A percentile compares a stretch with the other conserved stretches of the same genome.
phyloP scores from a whole-genome alignment of 2,888 invertebrate genomes.

The Dione juno region DNA sequence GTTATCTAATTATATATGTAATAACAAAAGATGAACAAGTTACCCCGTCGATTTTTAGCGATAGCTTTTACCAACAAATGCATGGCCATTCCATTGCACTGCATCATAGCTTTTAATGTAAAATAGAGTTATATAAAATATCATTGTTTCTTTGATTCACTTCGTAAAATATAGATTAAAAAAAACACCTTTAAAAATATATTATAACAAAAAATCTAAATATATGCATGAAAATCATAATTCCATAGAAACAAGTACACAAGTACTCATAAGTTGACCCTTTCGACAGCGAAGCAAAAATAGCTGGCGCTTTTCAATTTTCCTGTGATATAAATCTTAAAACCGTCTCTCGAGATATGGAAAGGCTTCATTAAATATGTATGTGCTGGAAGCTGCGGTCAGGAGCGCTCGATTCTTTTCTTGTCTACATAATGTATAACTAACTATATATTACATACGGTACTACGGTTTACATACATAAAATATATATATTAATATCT shows the following conservation, averaged over 20 bases:
- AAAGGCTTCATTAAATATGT: slow-evolving; percentile 66
- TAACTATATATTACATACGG: neutral
- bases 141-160: no score
- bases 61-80: no score
- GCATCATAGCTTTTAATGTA: no score
- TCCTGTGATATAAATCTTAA: slow-evolving; percentile 66
- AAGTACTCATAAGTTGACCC: slow-evolving; percentile 1
- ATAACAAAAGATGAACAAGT: no score
- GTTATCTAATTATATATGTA: neutral
- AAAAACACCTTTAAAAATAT: no score
- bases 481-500: neutral
- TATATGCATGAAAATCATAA: neutral
- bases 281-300: slow-evolving; percentile 13
- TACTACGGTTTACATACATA: no score
- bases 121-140: no score
- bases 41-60: no score
- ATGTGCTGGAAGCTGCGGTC: slow-evolving; percentile 41
- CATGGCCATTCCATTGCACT: no score
- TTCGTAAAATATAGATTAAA: no score
- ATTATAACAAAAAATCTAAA: no score
- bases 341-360: slow-evolving; percentile 61
- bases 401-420: slow-evolving; percentile 26
- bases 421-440: slow-evolving; percentile 17
- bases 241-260: neutral
- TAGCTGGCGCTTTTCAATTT: slow-evolving; percentile 59